A percentile compares a stretch with the other conserved stretches of the same genome.
These are phyloP conservation scores for Dilophus febrilis DNA, from an alignment of 2,888 invertebrate genomes.

Conservation along the genomic window DNA sequence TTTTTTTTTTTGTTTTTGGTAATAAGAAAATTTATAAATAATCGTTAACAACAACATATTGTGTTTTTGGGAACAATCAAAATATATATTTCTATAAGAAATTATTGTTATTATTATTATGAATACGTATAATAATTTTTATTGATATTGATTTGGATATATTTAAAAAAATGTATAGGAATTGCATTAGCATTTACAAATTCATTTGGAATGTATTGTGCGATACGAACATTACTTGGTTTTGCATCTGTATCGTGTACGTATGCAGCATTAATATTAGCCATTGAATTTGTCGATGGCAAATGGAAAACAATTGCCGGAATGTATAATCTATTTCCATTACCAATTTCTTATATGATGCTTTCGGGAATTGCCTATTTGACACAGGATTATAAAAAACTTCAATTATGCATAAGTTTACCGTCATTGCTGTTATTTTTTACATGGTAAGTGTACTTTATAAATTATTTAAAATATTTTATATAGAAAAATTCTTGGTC, in stretches of 20 bases:
- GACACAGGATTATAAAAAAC: conserved; percentile 51
- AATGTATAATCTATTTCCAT: conserved; percentile 62
- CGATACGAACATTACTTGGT: conserved; percentile 51
- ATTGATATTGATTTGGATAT: no score
- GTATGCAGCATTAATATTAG: conserved; percentile 61
- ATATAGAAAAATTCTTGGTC: no score
- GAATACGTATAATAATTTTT: not conserved
- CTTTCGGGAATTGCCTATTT: conserved; percentile 54
- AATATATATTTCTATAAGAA: not conserved
- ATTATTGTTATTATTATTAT: not conserved
- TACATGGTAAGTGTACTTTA: conserved; percentile 49
- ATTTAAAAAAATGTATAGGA: conserved; percentile 21
- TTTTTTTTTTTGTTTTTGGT: no score
- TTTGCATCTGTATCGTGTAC: conserved; percentile 67
- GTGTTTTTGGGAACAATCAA: no score
- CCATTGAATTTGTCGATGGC: conserved; percentile 62
- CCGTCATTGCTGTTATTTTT: conserved; percentile 51
- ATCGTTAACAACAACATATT: no score
- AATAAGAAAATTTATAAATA: no score
- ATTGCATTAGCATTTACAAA: conserved; percentile 50
- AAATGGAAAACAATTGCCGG: conserved; percentile 67
- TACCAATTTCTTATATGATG: conserved; percentile 56
- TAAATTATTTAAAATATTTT: no score
- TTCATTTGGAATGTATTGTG: conserved; percentile 51
- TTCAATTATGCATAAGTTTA: conserved; percentile 54